Conservation (phyloP, 2,797 vertebrate species). For the Epinephelus coioides region DNA sequence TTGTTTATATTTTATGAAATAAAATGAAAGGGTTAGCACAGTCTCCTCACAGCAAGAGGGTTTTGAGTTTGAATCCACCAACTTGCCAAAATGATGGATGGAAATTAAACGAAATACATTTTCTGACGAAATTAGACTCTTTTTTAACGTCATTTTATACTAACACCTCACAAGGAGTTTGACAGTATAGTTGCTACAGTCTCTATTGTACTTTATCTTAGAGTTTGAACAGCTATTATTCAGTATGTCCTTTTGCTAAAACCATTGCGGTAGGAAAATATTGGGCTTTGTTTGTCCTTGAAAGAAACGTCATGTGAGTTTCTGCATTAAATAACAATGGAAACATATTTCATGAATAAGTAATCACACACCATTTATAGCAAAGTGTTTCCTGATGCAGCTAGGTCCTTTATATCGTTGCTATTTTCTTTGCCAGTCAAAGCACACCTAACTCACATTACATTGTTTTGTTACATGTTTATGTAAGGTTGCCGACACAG, state of each 20-base stretch:
- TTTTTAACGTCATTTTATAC: background rate
- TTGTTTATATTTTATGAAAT: background rate
- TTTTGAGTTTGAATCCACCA: background rate
- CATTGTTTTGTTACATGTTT: slow-evolving; percentile 61
- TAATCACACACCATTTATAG: slow-evolving; percentile 53
- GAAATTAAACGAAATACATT: background rate
- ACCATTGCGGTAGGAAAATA: slow-evolving; percentile 49
- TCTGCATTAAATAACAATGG: slow-evolving; percentile 60
- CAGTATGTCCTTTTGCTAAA: slow-evolving; percentile 26
- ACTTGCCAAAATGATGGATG: background rate
- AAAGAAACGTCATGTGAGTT: slow-evolving; percentile 39
- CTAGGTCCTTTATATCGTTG: slow-evolving; percentile 17
- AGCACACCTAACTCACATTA: slow-evolving; percentile 55
- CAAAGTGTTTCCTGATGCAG: slow-evolving; percentile 67
- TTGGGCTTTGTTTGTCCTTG: slow-evolving; percentile 55
- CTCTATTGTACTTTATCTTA: slow-evolving; percentile 8
- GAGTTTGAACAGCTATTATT: slow-evolving; percentile 17
- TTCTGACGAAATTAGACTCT: background rate
- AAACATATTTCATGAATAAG: slow-evolving; percentile 62
- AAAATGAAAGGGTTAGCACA: background rate
- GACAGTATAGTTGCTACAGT: slow-evolving; percentile 16
- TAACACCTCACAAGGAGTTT: background rate
- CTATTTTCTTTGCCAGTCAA: slow-evolving; percentile 53
- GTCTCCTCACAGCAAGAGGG: background rate
- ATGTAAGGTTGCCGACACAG: slow-evolving; percentile 43